Base-by-base conservation (phyloP, 2,797 vertebrate species). In the Neostethus bicornis region DNA sequence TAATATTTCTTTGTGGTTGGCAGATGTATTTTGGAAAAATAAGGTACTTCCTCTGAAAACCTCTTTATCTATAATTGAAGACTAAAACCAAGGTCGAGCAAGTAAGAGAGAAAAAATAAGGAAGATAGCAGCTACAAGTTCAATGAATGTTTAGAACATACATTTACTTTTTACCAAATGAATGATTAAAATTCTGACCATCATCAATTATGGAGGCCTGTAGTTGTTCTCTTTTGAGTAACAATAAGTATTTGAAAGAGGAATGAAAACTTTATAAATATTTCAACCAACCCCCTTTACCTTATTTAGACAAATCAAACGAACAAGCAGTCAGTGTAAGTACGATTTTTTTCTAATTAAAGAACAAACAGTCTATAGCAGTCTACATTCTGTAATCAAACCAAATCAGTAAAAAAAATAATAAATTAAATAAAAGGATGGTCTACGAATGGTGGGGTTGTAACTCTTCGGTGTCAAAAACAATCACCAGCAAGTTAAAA, bases 11-110 rank as follows among this genome's bases (percentile, higher is more conserved):
- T 41, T 65, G 51, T 21, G 54, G 53, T 45, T 46, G 45, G 19
- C n/a, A 6, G 48, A 45, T 32, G 60, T 8, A 43, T 68, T 64
- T 26, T 16, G 3, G 17, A 38, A 57, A 64, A 60, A 68, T 14
- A 61, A 67, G 28, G 39, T 37, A 57, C 75, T 79, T 85, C 85
- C 78, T 75, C 38, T 58, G 9, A 19, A 56, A 52, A 16, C 2
- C 4, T 13, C 28, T 25, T 61, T 54, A 49, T 51, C 26, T 51
- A 20, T 61, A 61, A 51, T 38, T 51, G 21, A 52, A 11, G n/a
- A 44, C 12, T 3, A 46, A 46, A 9, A 13, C 10, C 38, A 41
- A 41, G 38, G 38, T 41, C 19, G 19, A 10, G n/a, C 35, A 41
- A 19, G 38, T 11, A 17, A 12, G 9, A 11, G 11, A 21, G 41